phyloP scores from a whole-genome alignment of 1,140 invertebrate species.

The Macrosteles quadrilineatus region DNA sequence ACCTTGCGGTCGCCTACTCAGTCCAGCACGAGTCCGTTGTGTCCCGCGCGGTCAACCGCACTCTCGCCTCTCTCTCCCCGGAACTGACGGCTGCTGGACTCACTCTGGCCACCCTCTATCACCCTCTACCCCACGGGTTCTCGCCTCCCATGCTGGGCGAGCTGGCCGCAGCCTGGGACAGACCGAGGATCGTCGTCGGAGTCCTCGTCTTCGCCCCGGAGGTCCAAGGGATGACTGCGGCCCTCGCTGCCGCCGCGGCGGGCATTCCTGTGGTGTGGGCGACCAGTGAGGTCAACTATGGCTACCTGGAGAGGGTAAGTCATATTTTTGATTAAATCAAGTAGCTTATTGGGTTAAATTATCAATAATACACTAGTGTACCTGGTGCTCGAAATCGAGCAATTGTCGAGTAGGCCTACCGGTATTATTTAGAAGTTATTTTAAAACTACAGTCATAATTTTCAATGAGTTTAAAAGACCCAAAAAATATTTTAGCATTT shows the following conservation, averaged over 20 bases:
- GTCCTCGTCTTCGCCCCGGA: constrained; percentile 32
- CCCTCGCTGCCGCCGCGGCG: constrained; percentile 26
- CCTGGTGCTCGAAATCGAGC: too few relatives aligned
- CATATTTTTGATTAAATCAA: not conserved
- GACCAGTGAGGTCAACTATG: constrained; percentile 24
- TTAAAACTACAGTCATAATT: too few relatives aligned
- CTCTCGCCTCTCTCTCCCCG: constrained; percentile 13
- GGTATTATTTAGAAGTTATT: too few relatives aligned
- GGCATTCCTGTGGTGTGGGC: constrained; percentile 37
- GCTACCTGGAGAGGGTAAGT: constrained; percentile 31
- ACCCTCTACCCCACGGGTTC: not conserved
- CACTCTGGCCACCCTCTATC: not conserved
- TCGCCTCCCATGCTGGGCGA: not conserved
- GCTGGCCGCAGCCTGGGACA: constrained; percentile 10
- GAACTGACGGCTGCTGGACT: constrained; percentile 21
- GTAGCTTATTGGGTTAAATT: too few relatives aligned
- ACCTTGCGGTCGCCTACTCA: constrained; percentile 30
- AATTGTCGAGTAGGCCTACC: too few relatives aligned
- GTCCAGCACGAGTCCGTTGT: constrained; percentile 19
- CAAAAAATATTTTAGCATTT: too few relatives aligned
- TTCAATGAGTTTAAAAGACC: too few relatives aligned
- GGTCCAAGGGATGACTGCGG: constrained; percentile 15
- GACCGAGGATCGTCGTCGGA: constrained; percentile 27
- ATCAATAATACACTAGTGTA: too few relatives aligned
- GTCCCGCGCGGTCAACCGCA: constrained; percentile 29